Evolutionary conservation across 2,888 invertebrate genomes (phyloP).

Genomic region (Acronicta aceris): DNA sequence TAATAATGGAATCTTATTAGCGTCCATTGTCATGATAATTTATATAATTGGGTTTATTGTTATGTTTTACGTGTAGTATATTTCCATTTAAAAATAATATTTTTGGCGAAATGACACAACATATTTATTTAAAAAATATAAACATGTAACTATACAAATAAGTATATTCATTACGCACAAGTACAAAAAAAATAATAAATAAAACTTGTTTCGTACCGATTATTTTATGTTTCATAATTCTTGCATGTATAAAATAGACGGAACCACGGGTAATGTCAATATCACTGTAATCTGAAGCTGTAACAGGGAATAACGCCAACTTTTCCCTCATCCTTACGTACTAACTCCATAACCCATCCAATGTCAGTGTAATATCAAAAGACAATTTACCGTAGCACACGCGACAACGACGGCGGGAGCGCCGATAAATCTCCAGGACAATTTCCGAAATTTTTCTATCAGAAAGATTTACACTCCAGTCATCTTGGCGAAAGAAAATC

Average conservation of each 20-base stretch:
- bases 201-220: too few species aligned
- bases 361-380: slow-evolving; percentile 71
- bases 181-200: too few species aligned
- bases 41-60: too few species aligned
- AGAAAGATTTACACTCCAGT: slow-evolving; percentile 83
- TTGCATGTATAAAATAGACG: slow-evolving; percentile 22
- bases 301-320: slow-evolving; percentile 33
- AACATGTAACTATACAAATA: too few species aligned
- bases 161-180: too few species aligned
- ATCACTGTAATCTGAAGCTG: slow-evolving; percentile 35
- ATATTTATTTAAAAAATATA: too few species aligned
- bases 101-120: too few species aligned
- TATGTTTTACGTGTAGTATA: too few species aligned
- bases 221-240: slow-evolving; percentile 3
- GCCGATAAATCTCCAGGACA: slow-evolving; percentile 80
- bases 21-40: neutral
- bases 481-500: slow-evolving; percentile 83
- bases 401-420: slow-evolving; percentile 56
- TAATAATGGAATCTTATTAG: slow-evolving; percentile 1
- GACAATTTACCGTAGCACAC: slow-evolving; percentile 77
- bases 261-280: slow-evolving; percentile 7
- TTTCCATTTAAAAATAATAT: too few species aligned
- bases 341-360: slow-evolving; percentile 61
- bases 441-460: slow-evolving; percentile 88
- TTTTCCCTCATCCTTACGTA: slow-evolving; percentile 31